Evolutionary conservation across 2,797 vertebrate genomes (phyloP), one percentile per base, ranked within the genome.

Genomic region (Paguma larvata): DNA sequence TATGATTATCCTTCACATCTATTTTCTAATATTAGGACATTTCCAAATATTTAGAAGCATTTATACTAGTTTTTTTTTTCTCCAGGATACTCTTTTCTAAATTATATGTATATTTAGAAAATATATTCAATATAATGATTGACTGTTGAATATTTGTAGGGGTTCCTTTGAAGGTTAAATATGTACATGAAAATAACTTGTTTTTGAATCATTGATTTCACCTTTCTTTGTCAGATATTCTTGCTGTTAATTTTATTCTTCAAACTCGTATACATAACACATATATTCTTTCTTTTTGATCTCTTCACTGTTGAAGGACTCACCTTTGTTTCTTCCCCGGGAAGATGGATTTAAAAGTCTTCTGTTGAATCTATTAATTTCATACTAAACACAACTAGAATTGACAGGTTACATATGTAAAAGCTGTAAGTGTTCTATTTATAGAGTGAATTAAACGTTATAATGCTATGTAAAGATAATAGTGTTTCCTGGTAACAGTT

Each of bases 191-290:
- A 82, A 48, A 91, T 65, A 67, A 38, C 68, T n/a, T 84, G 30
- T 84, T 65, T 90, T 75, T 86, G 48, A 51, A 5, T 51, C 15
- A 3, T 51, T 51, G 48, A 5, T 51, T 56, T 56, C 79, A 53
- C 11, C 21, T 27, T 88, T 82, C 62, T 53, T 83, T 38, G 25
- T 75, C 38, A 21, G 11, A 78, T 84, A 32, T 34, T 13, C 25
- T 21, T 38, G 19, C 44, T 83, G 21, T 30, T 67, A 67, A 91
- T 83, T 94, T 78, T 65, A 65, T 63, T 88, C n/a, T 88, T 94
- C 44, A 92, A 53, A 79, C 12, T 41, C 32, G 38, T 9, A 44
- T 25, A 59, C 27, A 9, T 65, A 25, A 27, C 41, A 46, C 13
- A 38, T 38, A 38, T 56, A 25, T 30, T 80, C 59, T 65, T 56